Evolutionary conservation across 2,797 vertebrate genomes (phyloP), one percentile per base, ranked within the genome.

Genomic region (Vireo griseus): DNA sequence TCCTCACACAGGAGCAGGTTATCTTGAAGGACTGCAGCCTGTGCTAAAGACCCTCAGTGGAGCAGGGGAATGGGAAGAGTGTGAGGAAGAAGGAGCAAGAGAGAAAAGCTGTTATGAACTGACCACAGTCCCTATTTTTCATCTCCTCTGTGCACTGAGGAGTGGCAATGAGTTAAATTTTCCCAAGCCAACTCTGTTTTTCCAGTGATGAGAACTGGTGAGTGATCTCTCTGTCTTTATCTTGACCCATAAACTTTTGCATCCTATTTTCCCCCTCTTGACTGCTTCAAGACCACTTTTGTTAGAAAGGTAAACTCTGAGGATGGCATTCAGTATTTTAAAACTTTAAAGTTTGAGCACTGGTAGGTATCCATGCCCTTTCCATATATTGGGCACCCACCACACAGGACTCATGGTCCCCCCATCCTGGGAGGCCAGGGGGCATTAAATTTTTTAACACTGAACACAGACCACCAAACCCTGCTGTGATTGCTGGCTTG

Each of bases 361-460:
- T 42, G 1, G 5, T 57, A 28, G 21, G 2, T 62, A 66, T 63
- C 44, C 33, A 42, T 59, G 29, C 2, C 2, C 28, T 62, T 92
- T 80, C 20, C 19, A 10, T 52, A 2, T 5, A 1, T 16, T 58
- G 13, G 31, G 25, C 35, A 78, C 35, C 35, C 12, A 48, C 19
- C 28, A n/a, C 8, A 11, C 2, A 47, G n/a, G 37, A 51, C 20
- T 66, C 2, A 0, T 35, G 4, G 7, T 37, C 0, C 16, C 39
- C 9, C 16, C 1, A 1, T 54, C 31, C 20, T 44, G 25, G 25
- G 29, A 90, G 22, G 13, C 13, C 11, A 20, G 22, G 9, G 26
- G 10, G 4, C 17, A 24, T 29, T 19, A 25, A 13, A 4, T 10
- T 71, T 44, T 44, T 77, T 45, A 35, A 66, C 2, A 26, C 40